These are phyloP conservation scores for Tyrannus savana DNA, from an alignment of 2,113 vertebrate species.

Conservation along the genomic window DNA sequence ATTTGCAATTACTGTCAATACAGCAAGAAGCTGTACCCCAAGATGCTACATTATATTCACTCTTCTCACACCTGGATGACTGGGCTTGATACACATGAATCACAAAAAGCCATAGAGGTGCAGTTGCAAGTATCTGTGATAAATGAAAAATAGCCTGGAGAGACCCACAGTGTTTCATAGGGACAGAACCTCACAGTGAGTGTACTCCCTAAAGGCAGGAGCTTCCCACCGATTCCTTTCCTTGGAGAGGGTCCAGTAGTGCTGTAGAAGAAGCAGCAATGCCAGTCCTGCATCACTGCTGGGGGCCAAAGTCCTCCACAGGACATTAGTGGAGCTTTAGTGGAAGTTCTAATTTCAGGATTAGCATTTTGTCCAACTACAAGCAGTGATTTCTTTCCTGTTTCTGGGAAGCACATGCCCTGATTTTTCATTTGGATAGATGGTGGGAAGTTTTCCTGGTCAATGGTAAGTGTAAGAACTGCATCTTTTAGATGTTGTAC, in stretches of 20 bases:
- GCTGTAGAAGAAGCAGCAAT: neutral
- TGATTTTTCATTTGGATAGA: neutral
- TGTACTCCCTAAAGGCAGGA: neutral
- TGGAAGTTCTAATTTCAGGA: neutral
- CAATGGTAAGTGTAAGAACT: neutral
- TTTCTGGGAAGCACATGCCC: neutral
- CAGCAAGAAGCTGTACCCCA: neutral
- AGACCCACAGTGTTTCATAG: neutral
- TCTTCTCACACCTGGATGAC: neutral
- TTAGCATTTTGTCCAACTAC: neutral
- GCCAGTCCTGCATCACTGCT: neutral
- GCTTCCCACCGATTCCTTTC: neutral
- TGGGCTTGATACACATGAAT: neutral
- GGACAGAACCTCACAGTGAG: neutral
- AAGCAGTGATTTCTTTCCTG: neutral
- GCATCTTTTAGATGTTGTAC: neutral
- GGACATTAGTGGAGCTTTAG: neutral
- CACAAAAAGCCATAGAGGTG: neutral
- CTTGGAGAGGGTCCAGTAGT: neutral
- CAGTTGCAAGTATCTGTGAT: neutral
- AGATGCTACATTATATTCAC: neutral
- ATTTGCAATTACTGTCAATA: neutral
- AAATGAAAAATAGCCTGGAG: conserved; percentile 4
- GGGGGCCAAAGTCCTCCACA: neutral
- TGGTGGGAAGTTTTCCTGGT: neutral